Evolutionary conservation across 2,888 invertebrate species (phyloP), one percentile per base, ranked within the genome.

Genomic region (Drosophila hamatofila): DNA sequence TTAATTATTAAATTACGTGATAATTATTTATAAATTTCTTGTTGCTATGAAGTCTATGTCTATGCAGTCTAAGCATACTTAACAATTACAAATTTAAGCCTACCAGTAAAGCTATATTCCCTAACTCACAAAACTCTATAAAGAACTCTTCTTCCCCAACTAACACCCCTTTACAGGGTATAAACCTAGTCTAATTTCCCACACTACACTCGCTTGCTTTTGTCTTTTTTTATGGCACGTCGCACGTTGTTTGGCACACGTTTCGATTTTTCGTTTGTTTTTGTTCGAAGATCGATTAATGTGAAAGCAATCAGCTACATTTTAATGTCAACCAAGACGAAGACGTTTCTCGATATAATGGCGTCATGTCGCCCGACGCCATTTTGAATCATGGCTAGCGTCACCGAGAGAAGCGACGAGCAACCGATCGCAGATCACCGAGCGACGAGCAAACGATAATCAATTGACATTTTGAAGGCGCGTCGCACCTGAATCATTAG

Each of bases 401-500:
- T 56, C 54, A 54, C 54, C 25, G 37, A n/a, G 39, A 51, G 21
- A 49, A 23, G 2, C n/a, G 33, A 23, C 23, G 35, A 39, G 18
- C 23, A 7, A 37, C 48, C 39, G 39, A 39, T n/a, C n/a, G 3
- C 0, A 0, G 37, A 37, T 12, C 33, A 12, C 1, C 23, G 54
- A 25, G 37, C 37, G 23, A 3, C 23, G 35, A 54, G 25, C 23
- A 54, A 52, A 37, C 64, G 79, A 57, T 27, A 64, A 68, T 44
- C 81, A 63, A 81, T 84, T 78, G 84, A 72, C 83, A 88, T 54
- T 63, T 80, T 78, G 75, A 85, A 80, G 86, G 89, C 86, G 73
- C 83, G 83, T 75, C 88, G 72, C 86, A 89, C 78, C 89, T 89
- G 88, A 85, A 89, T 89, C 83, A 89, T 72, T 68, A 41, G 74